Percentiles rank a stretch among this genome's conserved stretches.
These are phyloP conservation scores for Coenobita brevimanus DNA, from an alignment of 1,140 invertebrate species.

Conservation along the genomic window DNA sequence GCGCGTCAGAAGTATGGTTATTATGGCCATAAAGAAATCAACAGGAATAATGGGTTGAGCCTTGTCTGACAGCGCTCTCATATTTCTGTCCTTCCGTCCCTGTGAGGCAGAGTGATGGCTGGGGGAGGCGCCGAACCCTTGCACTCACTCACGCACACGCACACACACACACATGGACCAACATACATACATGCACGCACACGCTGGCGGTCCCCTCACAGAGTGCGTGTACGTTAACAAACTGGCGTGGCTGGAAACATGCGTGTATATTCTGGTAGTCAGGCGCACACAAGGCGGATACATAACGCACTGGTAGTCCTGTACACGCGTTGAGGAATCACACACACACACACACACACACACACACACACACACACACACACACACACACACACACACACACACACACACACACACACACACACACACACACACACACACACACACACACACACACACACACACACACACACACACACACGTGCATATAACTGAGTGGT, in stretches of 20 bases:
- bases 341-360: too few species aligned
- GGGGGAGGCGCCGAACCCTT: too few species aligned
- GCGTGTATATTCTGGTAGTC: too few species aligned
- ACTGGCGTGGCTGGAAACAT: too few species aligned
- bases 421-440: neutral
- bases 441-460: constrained; percentile 11
- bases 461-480: neutral
- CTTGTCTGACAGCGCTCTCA: constrained; percentile 34
- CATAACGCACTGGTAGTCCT: too few species aligned
- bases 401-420: neutral
- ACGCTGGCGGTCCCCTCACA: too few species aligned
- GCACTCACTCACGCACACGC: constrained; percentile 9
- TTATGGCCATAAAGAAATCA: constrained; percentile 50
- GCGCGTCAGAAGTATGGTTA: constrained; percentile 37
- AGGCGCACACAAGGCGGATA: too few species aligned
- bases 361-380: too few species aligned
- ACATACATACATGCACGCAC: neutral
- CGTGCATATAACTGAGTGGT: too few species aligned
- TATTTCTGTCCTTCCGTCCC: constrained; percentile 43
- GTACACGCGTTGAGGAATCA: too few species aligned
- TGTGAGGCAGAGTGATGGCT: constrained; percentile 44
- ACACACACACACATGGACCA: neutral
- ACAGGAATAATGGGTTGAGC: constrained; percentile 37
- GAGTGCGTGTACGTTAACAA: too few species aligned
- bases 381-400: constrained; percentile 1